Evolutionary conservation across 35 echinoderm and acorn worm genomes (phyloP), one percentile per base, ranked within the genome.

Genomic region (Patiria miniata): DNA sequence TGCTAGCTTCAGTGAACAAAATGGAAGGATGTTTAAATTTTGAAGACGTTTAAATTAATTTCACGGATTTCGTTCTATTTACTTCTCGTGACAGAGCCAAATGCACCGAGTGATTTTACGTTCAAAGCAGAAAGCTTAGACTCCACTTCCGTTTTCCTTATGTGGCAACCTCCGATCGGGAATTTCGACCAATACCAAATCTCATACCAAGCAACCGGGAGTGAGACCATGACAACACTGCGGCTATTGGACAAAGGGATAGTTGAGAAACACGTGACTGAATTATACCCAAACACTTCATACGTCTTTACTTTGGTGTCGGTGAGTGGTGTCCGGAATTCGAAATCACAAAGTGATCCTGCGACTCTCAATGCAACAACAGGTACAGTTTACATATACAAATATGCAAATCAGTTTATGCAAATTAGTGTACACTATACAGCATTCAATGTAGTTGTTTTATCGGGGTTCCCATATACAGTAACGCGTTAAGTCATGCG

Each of bases 111-210:
- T 5, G 57, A 33, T 19, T 84, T 84, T 17, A 84, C 22, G 5
- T 53, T 58, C 22, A 53, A 28, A 61, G 52, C n/a, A 39, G 82
- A 38, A 8, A 60, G 51, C 0, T 39, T 84, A 38, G 34, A 53
- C 34, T 58, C 82, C 57, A 58, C 57, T 22, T 84, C 82, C 14
- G 82, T 36, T 18, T 33, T 58, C 36, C 38, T 84, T 53, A n/a
- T 38, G 16, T 84, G 82, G 82, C 53, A 84, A 38, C 57, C 82
- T 8, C 51, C 51, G 5, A 52, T 32, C 36, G 82, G 82, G 23
- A 26, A 59, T 37, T 84, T 84, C 39, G 82, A 84, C 82, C 82
- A 84, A 23, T 84, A 84, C 44, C 82, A 61, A 30, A 16, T 84
- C 52, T 84, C 82, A 10, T 84, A 84, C 34, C 53, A 51, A 14